Evolutionary conservation across 2,113 vertebrate species (phyloP), one percentile per base, ranked within the genome.

Genomic region (Indri indri): DNA sequence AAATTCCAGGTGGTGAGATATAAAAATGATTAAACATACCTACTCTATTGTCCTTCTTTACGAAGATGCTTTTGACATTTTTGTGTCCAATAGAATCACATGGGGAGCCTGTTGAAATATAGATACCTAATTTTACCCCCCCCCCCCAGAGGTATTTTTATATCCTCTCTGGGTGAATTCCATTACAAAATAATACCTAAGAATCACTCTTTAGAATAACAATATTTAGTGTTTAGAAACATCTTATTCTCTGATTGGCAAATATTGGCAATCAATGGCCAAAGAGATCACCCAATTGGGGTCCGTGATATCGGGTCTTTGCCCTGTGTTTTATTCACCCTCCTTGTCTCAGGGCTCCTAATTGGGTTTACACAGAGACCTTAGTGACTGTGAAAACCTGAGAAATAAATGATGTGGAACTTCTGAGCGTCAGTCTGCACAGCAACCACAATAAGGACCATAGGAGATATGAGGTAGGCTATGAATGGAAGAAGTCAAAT

Each of bases 391-490:
- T 59, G 86, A 79, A 91, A 54, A 52, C 91, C 32, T 1, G 5
- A 73, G 34, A 40, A 82, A 66, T 52, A 54, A 52, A 34, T 25
- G 2, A 0, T 37, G 32, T 61, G 14, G 63, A 52, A 40, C 17
- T 37, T 74, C n/a, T 34, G 40, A 92, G 42, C 0, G 0, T 30
- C 14, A 6, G 5, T 70, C 61, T 2, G 3, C 68, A 57, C 20
- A 5, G n/a, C 16, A 30, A 30, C 73, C 30, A 10, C 34, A 16
- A 1, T 5, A 68, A 91, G 73, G 54, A 82, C 12, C 42, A 22
- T 0, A 23, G 32, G 63, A 73, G 25, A 54, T 3, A 18, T 1
- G 3, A 8, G 50, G 17, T 2, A 59, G 59, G 22, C 37, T 2
- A 3, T 22, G 23, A 61, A 40, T 59, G 25, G 71, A 34, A 85